Conservation (phyloP, 2,888 invertebrate genomes). For the Hesperia comma region DNA sequence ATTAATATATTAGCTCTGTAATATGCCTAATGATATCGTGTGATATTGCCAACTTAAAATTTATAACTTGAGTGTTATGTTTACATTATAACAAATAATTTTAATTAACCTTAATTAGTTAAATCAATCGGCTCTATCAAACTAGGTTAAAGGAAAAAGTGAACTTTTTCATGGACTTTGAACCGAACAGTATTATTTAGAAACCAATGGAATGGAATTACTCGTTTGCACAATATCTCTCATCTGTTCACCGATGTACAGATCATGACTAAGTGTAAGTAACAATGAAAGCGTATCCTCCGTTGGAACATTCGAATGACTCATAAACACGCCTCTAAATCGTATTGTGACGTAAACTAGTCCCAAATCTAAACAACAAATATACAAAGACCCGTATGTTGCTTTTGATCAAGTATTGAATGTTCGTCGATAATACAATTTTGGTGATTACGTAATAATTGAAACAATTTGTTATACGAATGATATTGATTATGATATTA, state of each 20-base stretch:
- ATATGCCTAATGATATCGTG: constrained; percentile 9
- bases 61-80: neutral
- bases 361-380: constrained; percentile 7
- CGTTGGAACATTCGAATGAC: constrained; percentile 53
- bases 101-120: too few relatives aligned
- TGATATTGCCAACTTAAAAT: too few relatives aligned
- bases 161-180: too few relatives aligned
- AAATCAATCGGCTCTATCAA: too few relatives aligned
- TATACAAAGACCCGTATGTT: constrained; percentile 20
- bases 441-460: too few relatives aligned
- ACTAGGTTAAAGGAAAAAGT: neutral
- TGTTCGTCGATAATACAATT: neutral
- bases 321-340: constrained; percentile 47
- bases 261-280: neutral
- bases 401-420: constrained; percentile 16
- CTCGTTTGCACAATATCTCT: neutral
- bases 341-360: neutral
- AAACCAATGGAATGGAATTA: neutral
- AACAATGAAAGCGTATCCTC: constrained; percentile 49
- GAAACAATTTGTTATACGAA: too few relatives aligned
- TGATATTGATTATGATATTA: too few relatives aligned
- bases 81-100: too few relatives aligned
- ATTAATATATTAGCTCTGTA: constrained; percentile 6
- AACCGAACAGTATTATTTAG: neutral
- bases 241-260: neutral